Evolutionary conservation across 2,113 vertebrate species (phyloP).

Genomic region (Gorilla gorilla): DNA sequence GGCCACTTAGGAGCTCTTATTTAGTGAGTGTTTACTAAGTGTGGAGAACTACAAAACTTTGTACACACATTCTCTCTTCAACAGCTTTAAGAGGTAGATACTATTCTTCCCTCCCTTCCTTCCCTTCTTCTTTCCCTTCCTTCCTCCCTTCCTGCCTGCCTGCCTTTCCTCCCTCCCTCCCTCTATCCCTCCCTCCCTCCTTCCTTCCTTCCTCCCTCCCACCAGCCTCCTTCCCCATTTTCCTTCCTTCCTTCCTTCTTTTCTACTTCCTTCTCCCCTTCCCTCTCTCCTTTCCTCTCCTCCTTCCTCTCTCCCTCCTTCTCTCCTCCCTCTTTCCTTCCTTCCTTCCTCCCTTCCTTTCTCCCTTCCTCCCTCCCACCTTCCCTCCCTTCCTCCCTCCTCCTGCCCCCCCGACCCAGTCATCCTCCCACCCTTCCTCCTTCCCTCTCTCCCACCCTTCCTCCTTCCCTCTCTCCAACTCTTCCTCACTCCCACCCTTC

Average conservation of each 20-base stretch:
- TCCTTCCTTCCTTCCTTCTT: no score
- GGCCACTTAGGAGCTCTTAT: not conserved
- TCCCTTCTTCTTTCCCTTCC: not conserved
- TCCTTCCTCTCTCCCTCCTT: no score
- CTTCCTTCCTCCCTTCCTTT: no score
- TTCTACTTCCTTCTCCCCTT: no score
- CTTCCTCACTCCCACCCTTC: not conserved
- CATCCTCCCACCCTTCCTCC: not conserved
- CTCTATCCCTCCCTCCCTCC: no score
- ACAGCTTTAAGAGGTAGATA: not conserved
- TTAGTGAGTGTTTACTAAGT: not conserved
- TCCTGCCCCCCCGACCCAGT: no score
- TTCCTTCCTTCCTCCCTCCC: no score
- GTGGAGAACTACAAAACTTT: not conserved
- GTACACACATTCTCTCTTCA: not conserved
- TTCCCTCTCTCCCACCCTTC: not conserved
- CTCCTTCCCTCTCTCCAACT: not conserved
- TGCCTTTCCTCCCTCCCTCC: no score
- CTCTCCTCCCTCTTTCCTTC: no score
- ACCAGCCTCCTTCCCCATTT: no score
- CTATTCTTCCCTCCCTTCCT: not conserved
- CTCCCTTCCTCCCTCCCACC: not conserved
- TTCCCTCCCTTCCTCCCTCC: not conserved
- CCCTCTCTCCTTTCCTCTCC: fast-evolving
- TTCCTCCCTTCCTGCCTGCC: no score